phyloP scores from a whole-genome alignment of 2,797 vertebrate genomes.

The Pseudopleuronectes americanus region DNA sequence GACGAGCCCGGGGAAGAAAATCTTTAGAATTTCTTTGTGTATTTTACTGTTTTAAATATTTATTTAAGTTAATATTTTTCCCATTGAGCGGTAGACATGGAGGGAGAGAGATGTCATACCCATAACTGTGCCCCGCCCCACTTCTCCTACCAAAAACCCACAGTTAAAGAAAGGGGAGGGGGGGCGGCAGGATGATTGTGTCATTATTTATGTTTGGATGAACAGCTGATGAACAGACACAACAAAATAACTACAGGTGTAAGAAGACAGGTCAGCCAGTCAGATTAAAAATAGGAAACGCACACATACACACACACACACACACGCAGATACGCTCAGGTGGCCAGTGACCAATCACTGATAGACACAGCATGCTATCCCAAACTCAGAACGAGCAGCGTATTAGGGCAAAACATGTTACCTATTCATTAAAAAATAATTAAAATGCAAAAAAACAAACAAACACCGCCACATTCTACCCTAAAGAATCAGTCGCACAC shows the following conservation, averaged over 20 bases:
- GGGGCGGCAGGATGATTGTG: slow-evolving; percentile 68
- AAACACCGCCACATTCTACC: slow-evolving; percentile 84
- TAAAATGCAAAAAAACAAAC: slow-evolving; percentile 58
- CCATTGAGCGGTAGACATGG: slow-evolving; percentile 62
- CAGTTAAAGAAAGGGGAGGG: slow-evolving; percentile 74
- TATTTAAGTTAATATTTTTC: slow-evolving; percentile 8
- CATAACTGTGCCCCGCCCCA: slow-evolving; percentile 70
- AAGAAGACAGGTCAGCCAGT: slow-evolving; percentile 75
- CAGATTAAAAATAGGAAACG: slow-evolving; percentile 59
- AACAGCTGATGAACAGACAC: slow-evolving; percentile 71
- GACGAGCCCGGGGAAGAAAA: slow-evolving; percentile 38
- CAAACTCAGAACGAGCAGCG: slow-evolving; percentile 64
- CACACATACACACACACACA: slow-evolving; percentile 17
- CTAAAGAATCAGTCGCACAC: slow-evolving; percentile 82
- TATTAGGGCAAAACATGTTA: slow-evolving; percentile 70
- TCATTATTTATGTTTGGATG: slow-evolving; percentile 73
- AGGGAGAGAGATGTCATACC: slow-evolving; percentile 79
- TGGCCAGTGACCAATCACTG: slow-evolving; percentile 77
- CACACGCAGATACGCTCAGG: slow-evolving; percentile 50
- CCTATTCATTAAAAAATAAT: slow-evolving; percentile 28
- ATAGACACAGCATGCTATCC: slow-evolving; percentile 81
- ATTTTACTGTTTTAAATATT: slow-evolving; percentile 18
- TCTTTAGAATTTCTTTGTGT: background rate
- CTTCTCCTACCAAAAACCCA: slow-evolving; percentile 73
- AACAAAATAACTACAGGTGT: slow-evolving; percentile 68